Evolutionary conservation across 1,140 invertebrate genomes (phyloP).

Genomic region (Drosophila biarmipes): DNA sequence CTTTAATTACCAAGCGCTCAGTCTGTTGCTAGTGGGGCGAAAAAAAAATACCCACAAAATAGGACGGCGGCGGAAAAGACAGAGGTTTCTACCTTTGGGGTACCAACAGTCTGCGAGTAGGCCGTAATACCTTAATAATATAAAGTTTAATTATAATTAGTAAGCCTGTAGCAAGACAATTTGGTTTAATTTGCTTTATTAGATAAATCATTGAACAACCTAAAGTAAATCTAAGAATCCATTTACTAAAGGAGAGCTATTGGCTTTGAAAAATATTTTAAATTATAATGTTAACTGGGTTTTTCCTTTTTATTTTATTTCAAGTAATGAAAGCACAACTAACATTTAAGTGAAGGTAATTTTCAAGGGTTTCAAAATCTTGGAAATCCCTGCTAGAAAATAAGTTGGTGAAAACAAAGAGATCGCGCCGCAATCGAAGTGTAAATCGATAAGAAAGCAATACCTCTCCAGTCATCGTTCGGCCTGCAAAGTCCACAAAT

Average conservation of each 20-base stretch:
- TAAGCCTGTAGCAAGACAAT: background rate
- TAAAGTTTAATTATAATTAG: conserved; percentile 21
- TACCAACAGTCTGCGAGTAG: background rate
- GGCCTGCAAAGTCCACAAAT: conserved; percentile 19
- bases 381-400: background rate
- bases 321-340: too few relatives aligned
- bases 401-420: conserved; percentile 4
- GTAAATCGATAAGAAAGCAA: conserved; percentile 12
- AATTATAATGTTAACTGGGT: too few relatives aligned
- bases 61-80: background rate
- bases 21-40: conserved; percentile 6
- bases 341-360: too few relatives aligned
- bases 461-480: conserved; percentile 5
- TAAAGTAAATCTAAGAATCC: background rate
- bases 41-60: conserved; percentile 5
- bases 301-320: too few relatives aligned
- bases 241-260: too few relatives aligned
- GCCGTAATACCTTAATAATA: conserved; percentile 8
- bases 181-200: background rate
- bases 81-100: conserved; percentile 7
- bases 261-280: too few relatives aligned
- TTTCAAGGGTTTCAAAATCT: background rate
- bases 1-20: conserved; percentile 61
- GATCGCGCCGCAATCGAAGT: background rate
- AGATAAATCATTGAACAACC: too few relatives aligned